Percentiles rank a stretch among this genome's conserved stretches.
Evolutionary conservation across 2,797 vertebrate genomes (phyloP).

Genomic region (Vireo griseus): DNA sequence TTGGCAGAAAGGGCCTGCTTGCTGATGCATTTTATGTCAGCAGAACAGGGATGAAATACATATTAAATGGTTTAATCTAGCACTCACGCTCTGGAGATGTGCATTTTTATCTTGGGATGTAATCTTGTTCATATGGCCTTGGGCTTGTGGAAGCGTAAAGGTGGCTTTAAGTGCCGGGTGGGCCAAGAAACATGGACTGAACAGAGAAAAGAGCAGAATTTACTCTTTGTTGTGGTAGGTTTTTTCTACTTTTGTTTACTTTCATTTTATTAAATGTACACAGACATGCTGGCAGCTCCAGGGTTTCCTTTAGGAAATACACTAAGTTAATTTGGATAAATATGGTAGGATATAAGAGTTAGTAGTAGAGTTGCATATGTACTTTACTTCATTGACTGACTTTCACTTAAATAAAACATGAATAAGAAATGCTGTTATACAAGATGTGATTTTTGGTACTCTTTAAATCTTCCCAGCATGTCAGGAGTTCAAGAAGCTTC

Average conservation of each 20-base stretch:
- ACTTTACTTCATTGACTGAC: background rate
- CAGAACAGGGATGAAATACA: background rate
- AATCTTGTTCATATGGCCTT: background rate
- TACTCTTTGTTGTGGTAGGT: background rate
- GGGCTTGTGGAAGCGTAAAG: background rate
- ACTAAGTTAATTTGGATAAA: background rate
- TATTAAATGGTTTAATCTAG: background rate
- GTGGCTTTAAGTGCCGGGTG: background rate
- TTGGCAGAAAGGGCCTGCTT: background rate
- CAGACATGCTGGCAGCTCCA: background rate
- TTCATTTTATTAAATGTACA: background rate
- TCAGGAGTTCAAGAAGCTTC: background rate
- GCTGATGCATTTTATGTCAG: background rate
- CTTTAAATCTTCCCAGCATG: background rate
- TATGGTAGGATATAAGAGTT: background rate
- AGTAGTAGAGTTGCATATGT: background rate
- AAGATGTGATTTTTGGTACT: background rate
- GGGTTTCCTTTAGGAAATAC: background rate
- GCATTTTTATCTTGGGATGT: background rate
- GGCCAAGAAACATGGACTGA: background rate
- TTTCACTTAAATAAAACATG: background rate
- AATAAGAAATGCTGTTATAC: background rate
- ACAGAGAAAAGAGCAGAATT: background rate
- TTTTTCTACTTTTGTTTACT: background rate
- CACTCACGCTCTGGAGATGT: background rate